Evolutionary conservation across 2,797 vertebrate species (phyloP), one percentile per base, ranked within the genome.

Genomic region (Amphiprion clarkii): DNA sequence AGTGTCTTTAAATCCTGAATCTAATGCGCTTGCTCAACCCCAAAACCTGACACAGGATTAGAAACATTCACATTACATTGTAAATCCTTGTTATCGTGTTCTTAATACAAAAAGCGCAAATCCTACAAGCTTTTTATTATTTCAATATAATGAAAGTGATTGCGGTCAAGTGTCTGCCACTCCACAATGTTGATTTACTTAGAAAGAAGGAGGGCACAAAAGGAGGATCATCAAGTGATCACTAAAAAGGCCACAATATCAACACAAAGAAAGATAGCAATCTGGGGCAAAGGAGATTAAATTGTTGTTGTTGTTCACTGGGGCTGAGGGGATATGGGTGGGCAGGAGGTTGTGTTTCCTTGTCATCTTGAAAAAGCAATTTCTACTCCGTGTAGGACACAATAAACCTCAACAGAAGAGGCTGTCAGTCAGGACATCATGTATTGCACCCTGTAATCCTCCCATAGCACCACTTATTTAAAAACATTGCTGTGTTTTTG

Each of bases 381-480:
- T 87, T 87, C 23, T 78, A 27, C 27, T 66, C 48, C 25, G 69
- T 85, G 25, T 78, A 53, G 61, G 85, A 88, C 82, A 89, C 82
- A 88, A 85, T 88, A 91, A 94, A 85, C 39, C 63, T 74, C 40
- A 71, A 86, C 5, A 70, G 64, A 86, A 75, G 76, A 48, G 46
- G 6, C 44, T 33, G 70, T 81, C 78, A 79, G 87, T 80, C 86
- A 90, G 63, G 23, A 89, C 74, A 88, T 89, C 85, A 80, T 92
- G 90, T 82, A 89, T 92, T 91, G 76, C 78, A 93, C 87, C 81
- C 80, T 74, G 39, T 94, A 94, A 94, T 94, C 90, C 84, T 86
- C 54, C 78, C 27, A 68, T 62, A 70, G 62, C 14, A 49, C 44
- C 21, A 67, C 25, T 72, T 61, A 69, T 85, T 78, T 73, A 52